These are phyloP conservation scores for Nematostella vectensis DNA, from an alignment of 92 coral and sea anemone genomes.

Conservation along the genomic window DNA sequence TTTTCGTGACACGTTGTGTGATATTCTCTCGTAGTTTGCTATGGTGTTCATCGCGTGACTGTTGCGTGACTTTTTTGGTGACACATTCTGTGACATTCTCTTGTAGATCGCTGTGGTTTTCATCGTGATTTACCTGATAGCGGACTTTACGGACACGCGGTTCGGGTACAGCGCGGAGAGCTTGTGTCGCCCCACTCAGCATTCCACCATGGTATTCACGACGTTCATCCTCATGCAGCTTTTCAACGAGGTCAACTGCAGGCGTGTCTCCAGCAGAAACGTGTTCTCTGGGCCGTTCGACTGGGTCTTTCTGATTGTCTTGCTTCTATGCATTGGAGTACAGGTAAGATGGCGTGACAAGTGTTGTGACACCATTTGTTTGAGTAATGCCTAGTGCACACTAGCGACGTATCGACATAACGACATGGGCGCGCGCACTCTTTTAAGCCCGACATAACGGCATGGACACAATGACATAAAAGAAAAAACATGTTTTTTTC, in stretches of 20 bases:
- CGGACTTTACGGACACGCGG: slow-evolving; percentile 66
- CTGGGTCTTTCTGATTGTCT: slow-evolving; percentile 37
- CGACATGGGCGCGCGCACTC: too few relatives aligned
- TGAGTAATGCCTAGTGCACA: too few relatives aligned
- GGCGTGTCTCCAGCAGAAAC: slow-evolving; percentile 66
- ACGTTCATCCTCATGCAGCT: slow-evolving; percentile 69
- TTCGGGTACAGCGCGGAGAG: slow-evolving; percentile 56
- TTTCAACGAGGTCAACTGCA: slow-evolving; percentile 71
- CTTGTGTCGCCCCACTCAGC: slow-evolving; percentile 78
- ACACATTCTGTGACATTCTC: too few relatives aligned
- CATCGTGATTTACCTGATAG: slow-evolving; percentile 51
- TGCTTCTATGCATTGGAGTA: slow-evolving; percentile 35
- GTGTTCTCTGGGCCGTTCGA: slow-evolving; percentile 48
- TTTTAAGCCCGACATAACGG: too few relatives aligned
- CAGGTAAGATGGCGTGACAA: slow-evolving; percentile 46
- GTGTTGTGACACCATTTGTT: background rate
- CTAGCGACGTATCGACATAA: too few relatives aligned
- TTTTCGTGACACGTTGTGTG: too few relatives aligned
- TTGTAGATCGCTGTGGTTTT: slow-evolving; percentile 38
- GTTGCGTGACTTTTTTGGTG: too few relatives aligned
- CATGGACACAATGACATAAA: too few relatives aligned
- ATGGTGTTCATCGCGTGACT: too few relatives aligned
- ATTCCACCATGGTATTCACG: slow-evolving; percentile 80
- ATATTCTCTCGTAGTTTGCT: too few relatives aligned
- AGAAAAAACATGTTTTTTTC: too few relatives aligned